Evolutionary conservation across 2,113 vertebrate species (phyloP).

Genomic region (Heloderma charlesbogerti): DNA sequence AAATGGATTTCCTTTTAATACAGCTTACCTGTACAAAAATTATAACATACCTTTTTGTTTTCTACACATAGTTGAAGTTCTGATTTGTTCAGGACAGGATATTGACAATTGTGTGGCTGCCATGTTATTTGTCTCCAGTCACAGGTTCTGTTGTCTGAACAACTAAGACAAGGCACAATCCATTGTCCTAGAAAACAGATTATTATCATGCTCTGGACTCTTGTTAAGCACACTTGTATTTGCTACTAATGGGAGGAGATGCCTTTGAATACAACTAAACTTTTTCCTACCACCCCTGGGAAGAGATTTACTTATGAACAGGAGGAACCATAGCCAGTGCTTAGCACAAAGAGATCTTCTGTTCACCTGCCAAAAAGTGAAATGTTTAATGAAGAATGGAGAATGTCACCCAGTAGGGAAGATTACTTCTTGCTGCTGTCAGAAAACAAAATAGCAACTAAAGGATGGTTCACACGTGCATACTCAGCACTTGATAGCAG

Average conservation of each 20-base stretch:
- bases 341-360: not conserved
- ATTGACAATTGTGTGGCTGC: slow-evolving; percentile 87
- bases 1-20: not conserved
- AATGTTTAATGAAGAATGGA: not conserved
- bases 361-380: not conserved
- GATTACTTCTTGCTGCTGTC: too few species aligned
- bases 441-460: not conserved
- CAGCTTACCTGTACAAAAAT: not conserved
- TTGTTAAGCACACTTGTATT: not conserved
- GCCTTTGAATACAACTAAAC: not conserved
- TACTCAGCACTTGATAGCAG: not conserved
- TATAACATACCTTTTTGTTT: slow-evolving; percentile 85
- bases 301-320: not conserved
- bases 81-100: slow-evolving; percentile 76
- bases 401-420: not conserved
- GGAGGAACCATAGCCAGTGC: not conserved
- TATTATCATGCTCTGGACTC: not conserved
- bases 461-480: not conserved
- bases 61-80: slow-evolving; percentile 87
- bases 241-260: not conserved
- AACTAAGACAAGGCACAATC: slow-evolving; percentile 96
- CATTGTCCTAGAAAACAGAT: slow-evolving; percentile 86
- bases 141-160: slow-evolving; percentile 95
- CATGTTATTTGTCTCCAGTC: slow-evolving; percentile 95
- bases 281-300: not conserved